These are phyloP conservation scores for Cyclura pinguis DNA, from an alignment of 2,797 vertebrate genomes.

Conservation along the genomic window DNA sequence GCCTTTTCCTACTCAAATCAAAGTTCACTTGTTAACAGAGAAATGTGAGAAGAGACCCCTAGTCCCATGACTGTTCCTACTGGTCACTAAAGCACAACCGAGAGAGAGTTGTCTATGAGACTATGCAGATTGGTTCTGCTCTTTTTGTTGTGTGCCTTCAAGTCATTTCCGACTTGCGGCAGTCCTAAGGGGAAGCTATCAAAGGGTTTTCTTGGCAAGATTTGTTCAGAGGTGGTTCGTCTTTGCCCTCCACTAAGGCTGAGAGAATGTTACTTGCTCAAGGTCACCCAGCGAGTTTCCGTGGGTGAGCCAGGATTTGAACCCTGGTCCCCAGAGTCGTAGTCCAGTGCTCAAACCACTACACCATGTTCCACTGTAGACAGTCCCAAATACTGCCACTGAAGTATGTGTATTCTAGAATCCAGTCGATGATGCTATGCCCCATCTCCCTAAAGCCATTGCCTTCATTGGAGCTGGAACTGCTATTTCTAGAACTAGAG, in stretches of 20 bases:
- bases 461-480: not conserved
- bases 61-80: not conserved
- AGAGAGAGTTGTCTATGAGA: not conserved
- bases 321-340: too few relatives aligned
- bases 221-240: too few relatives aligned
- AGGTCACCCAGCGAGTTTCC: too few relatives aligned
- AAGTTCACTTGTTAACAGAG: not conserved
- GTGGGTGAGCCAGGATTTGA: too few relatives aligned
- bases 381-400: not conserved
- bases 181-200: too few relatives aligned
- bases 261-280: too few relatives aligned
- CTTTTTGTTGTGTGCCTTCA: too few relatives aligned
- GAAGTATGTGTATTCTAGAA: not conserved
- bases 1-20: not conserved
- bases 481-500: not conserved
- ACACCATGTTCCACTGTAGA: not conserved
- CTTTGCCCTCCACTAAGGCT: too few relatives aligned
- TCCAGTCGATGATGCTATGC: not conserved
- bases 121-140: not conserved
- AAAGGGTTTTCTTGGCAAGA: too few relatives aligned
- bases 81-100: not conserved
- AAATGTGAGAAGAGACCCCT: not conserved
- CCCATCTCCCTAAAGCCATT: not conserved
- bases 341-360: too few relatives aligned
- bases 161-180: not conserved